Base-by-base conservation (phyloP, 2,113 vertebrate species). In the Pipra filicauda region DNA sequence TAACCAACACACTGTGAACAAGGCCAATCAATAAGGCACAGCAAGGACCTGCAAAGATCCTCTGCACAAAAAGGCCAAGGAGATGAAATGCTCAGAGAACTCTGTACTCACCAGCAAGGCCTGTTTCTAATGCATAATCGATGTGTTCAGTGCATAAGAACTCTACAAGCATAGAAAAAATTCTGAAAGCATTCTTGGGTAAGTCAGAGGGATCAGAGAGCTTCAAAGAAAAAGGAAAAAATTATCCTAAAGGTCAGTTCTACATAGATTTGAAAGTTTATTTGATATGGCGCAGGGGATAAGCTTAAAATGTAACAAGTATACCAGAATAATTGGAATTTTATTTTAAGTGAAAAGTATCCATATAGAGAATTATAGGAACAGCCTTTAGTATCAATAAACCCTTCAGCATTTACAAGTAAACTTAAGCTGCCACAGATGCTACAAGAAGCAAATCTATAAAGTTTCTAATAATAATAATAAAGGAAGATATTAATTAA, bases 131-230 rank as follows among this genome's bases (percentile, higher is more conserved):
- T 84, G 99, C 99, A 86, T 99, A 99, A 98, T 99, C 99, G 70
- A 99, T 99, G 98, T 99, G 99, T 21, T 99, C 99, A 90, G 99
- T 98, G 96, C 99, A 99, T 70, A 99, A 98, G 98, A 99, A 99
- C 39, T 99, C 99, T 85, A 99, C 99, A 92, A 99, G 98, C 97
- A 99, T 98, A 93, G 99, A 98, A 98, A 99, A 99, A 97, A 99
- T 99, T 89, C 98, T 98, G 98, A 99, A 99, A 95, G 99, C 99
- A 78, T 99, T 99, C 98, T 99, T 99, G 85, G 99, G 99, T 93
- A 99, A 98, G 98, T 99, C 99, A 84, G 99, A 99, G 62, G 99
- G 99, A 97, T 99, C 99, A 74, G 99, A 99, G 81, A 99, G 98
- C 99, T 99, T 97, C 97, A 77, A 97, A 97, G 96, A 91, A 55